These are phyloP conservation scores for Mamestra brassicae DNA, from an alignment of 2,888 invertebrate genomes.

Conservation along the genomic window DNA sequence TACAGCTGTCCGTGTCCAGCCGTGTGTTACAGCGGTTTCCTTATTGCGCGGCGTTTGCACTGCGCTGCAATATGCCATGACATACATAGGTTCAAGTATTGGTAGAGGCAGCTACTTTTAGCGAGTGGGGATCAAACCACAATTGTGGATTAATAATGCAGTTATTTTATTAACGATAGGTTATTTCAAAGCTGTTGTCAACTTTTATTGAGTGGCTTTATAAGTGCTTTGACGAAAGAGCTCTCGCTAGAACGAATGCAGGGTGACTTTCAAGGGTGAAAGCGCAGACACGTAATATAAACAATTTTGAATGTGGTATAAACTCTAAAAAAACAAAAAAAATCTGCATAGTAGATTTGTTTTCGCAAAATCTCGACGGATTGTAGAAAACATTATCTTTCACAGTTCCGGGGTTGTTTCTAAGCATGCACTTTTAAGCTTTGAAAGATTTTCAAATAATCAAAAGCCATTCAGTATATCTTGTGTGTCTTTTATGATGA, in stretches of 20 bases:
- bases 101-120: not conserved
- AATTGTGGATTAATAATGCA: not conserved
- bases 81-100: not conserved
- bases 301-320: no score
- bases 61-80: slow-evolving; percentile 20
- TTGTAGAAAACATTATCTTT: not conserved
- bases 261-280: no score
- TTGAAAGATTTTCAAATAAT: not conserved
- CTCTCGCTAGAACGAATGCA: not conserved
- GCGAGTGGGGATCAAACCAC: slow-evolving; percentile 8
- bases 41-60: slow-evolving; percentile 24
- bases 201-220: not conserved
- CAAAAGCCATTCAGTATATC: not conserved
- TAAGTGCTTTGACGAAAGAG: no score
- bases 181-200: not conserved
- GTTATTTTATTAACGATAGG: not conserved
- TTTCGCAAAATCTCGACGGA: not conserved
- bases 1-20: slow-evolving; percentile 8
- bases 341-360: no score
- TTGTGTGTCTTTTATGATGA: not conserved
- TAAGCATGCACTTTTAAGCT: not conserved
- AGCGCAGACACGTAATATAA: no score
- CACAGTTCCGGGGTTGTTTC: not conserved
- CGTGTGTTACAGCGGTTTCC: slow-evolving; percentile 41
- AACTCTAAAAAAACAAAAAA: no score